Evolutionary conservation across 2,888 invertebrate genomes (phyloP), one percentile per base, ranked within the genome.

Genomic region (Trissolcus brochymenae): DNA sequence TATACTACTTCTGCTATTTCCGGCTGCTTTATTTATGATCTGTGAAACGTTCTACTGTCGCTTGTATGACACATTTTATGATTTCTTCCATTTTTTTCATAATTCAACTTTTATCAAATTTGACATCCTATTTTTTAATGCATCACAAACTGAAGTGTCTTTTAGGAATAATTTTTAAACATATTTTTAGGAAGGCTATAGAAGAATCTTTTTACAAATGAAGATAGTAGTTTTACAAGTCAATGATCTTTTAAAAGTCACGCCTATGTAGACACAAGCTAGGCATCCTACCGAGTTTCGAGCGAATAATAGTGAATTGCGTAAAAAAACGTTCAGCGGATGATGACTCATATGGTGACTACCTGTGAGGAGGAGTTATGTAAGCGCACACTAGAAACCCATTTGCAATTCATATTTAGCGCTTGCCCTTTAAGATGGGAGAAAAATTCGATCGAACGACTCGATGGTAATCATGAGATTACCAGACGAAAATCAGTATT

Each of bases 271-370:
- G 35, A 35, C 35, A 35, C 35, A 9, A 35, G 35, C 9, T 35
- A 35, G 35, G 35, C 9, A 1, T 35, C 1, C 35, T n/a, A 4
- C 46, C 6, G 46, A 46, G 46, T 46, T 7, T 14, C 16, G 46
- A 14, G 46, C 16, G 46, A 16, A 6, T n/a, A 46, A 46, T 46
- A 19, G 41, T 41, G 43, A 6, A 43, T 67, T 67, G 21, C 66
- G 66, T 50, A 57, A 66, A 51, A 35, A 40, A 7, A 57, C 35
- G 50, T 35, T 40, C 14, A 59, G 41, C 41, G 25, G 11, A 21
- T 21, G 59, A 59, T 59, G 67, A 67, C 67, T 67, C 67, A 59
- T 59, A 67, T 53, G 67, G 67, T 59, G 67, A 67, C 51, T 67
- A 56, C 29, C 50, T 40, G 21, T 41, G 21, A 35, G 21, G 40